Evolutionary conservation across 1,140 invertebrate species (phyloP).

Genomic region (Batillaria attramentaria): DNA sequence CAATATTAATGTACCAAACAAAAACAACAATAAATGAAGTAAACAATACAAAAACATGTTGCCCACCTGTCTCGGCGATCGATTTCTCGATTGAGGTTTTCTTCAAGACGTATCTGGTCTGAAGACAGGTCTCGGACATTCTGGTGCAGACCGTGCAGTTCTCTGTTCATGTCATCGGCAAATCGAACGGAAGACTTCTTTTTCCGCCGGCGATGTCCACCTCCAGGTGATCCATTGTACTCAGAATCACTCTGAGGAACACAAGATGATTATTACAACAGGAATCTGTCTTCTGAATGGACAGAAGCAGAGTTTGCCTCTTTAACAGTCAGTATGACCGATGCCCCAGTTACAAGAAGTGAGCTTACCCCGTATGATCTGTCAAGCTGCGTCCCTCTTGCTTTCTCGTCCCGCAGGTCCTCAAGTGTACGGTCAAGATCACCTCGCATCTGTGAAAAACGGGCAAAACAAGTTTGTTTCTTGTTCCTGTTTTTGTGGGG

Average conservation of each 20-base stretch:
- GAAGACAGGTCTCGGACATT: slow-evolving; percentile 64
- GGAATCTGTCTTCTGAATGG: neutral
- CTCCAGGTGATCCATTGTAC: slow-evolving; percentile 54
- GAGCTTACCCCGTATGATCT: slow-evolving; percentile 60
- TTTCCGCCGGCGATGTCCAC: slow-evolving; percentile 42
- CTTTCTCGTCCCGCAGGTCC: slow-evolving; percentile 55
- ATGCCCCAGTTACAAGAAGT: too few relatives aligned
- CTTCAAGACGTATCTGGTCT: slow-evolving; percentile 64
- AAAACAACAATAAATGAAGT: neutral
- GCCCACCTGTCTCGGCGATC: slow-evolving; percentile 62
- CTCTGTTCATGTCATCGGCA: slow-evolving; percentile 68
- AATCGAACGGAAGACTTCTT: slow-evolving; percentile 64
- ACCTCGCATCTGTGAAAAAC: slow-evolving; percentile 54
- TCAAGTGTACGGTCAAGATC: slow-evolving; percentile 59
- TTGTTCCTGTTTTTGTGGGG: too few relatives aligned
- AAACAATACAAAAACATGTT: too few relatives aligned
- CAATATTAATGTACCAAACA: neutral
- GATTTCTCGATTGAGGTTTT: slow-evolving; percentile 62
- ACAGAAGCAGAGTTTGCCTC: neutral
- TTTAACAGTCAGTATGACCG: neutral
- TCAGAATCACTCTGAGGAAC: slow-evolving; percentile 62
- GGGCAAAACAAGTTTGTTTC: too few relatives aligned
- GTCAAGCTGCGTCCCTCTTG: slow-evolving; percentile 42
- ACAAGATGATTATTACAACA: slow-evolving; percentile 15
- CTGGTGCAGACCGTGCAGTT: slow-evolving; percentile 66